Percentiles rank a stretch among this genome's conserved stretches.
Conservation (phyloP, 2,888 invertebrate species). For the Andrena marginata region DNA sequence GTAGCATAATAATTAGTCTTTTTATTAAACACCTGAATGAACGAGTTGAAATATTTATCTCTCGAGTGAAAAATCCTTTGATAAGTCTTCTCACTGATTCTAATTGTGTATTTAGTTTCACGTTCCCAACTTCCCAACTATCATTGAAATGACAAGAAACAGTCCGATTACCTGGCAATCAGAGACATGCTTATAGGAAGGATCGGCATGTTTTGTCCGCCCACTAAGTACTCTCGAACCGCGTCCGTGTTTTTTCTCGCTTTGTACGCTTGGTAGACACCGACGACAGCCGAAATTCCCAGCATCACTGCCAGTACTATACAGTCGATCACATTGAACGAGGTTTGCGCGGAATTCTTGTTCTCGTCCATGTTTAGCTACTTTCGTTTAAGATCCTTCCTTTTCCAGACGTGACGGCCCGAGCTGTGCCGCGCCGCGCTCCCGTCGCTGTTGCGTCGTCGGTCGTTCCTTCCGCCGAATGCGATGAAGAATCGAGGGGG, state of each 20-base stretch:
- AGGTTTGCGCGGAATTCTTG: not conserved
- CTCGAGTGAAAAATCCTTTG: no score
- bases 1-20: no score
- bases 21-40: no score
- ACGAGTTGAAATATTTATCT: no score
- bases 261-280: slow-evolving; percentile 90
- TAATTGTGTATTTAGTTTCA: no score
- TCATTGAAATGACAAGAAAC: not conserved
- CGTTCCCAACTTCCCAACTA: no score
- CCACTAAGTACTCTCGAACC: slow-evolving; percentile 90
- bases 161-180: slow-evolving; percentile 88
- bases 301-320: slow-evolving; percentile 89
- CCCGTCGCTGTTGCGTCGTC: not conserved
- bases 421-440: no score
- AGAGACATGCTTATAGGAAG: slow-evolving; percentile 92
- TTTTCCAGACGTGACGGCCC: no score
- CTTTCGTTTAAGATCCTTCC: no score
- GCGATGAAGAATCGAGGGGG: no score
- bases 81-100: not conserved
- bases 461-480: no score
- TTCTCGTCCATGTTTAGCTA: slow-evolving; percentile 5
- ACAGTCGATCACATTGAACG: slow-evolving; percentile 89
- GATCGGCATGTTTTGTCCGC: slow-evolving; percentile 92
- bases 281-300: slow-evolving; percentile 88
- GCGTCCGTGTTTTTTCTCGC: slow-evolving; percentile 90